Evolutionary conservation across 53 echinoderm and acorn worm species (phyloP).

Genomic region (Stichopus horrens): DNA sequence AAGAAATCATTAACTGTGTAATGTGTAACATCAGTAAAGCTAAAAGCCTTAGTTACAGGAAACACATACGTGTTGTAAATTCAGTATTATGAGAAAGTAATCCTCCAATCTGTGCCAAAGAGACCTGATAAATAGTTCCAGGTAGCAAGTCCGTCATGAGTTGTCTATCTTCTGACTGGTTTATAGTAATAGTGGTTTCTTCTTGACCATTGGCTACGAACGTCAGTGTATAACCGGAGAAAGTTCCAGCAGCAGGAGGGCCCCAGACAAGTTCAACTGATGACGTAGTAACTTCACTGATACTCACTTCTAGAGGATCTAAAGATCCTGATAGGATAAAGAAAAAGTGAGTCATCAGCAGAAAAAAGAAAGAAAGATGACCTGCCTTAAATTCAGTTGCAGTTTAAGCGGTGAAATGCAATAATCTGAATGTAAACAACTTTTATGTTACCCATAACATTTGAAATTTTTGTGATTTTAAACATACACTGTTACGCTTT

Average conservation of each 20-base stretch:
- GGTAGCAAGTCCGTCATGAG: neutral
- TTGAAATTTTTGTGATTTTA: no score
- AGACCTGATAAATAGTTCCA: neutral
- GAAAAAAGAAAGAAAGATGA: neutral
- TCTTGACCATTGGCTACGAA: neutral
- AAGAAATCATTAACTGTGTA: no score
- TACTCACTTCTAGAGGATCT: conserved; percentile 33
- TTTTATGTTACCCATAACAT: no score
- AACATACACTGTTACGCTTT: no score
- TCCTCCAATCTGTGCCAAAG: neutral
- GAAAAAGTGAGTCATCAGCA: neutral
- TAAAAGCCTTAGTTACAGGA: no score
- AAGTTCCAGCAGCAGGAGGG: conserved; percentile 15
- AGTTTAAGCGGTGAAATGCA: no score
- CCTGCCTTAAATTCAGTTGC: no score
- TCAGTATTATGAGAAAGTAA: neutral
- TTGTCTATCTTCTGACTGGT: neutral
- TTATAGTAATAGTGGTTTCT: neutral
- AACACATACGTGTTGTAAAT: conserved; percentile 7
- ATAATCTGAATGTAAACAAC: no score
- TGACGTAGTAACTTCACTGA: conserved; percentile 30
- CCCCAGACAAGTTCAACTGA: conserved; percentile 71
- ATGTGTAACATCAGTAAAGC: no score
- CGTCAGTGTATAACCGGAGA: neutral
- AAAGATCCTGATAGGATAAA: neutral